phyloP scores from a whole-genome alignment of 2,888 invertebrate genomes.

The Cremastinae sp. region DNA sequence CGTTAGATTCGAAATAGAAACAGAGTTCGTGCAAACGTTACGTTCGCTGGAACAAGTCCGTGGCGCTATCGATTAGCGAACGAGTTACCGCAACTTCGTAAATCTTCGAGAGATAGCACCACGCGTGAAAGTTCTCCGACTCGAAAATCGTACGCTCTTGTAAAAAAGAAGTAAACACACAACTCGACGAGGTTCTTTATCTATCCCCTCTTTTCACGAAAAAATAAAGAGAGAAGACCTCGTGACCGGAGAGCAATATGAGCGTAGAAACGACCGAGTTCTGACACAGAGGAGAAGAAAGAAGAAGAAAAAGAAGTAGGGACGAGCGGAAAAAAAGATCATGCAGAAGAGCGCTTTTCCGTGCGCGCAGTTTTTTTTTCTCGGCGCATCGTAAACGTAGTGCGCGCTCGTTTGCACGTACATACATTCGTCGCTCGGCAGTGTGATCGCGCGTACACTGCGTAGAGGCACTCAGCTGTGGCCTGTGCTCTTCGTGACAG shows the following conservation, averaged over 20 bases:
- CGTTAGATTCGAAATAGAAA: too few species aligned
- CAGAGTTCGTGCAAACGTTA: too few species aligned
- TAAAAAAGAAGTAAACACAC: background rate
- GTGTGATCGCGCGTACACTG: conserved; percentile 30
- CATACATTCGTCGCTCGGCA: conserved; percentile 19
- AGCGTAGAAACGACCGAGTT: conserved; percentile 15
- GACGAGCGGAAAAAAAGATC: conserved; percentile 25
- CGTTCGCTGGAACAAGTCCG: too few species aligned
- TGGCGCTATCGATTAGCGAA: too few species aligned
- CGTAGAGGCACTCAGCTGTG: conserved; percentile 52
- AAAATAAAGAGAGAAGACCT: background rate
- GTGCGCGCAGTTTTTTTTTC: conserved; percentile 28
- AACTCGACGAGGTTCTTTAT: background rate
- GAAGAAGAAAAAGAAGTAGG: background rate
- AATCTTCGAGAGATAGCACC: too few species aligned
- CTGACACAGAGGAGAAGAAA: conserved; percentile 1
- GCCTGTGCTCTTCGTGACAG: conserved; percentile 49
- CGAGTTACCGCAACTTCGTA: too few species aligned
- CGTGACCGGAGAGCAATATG: conserved; percentile 12
- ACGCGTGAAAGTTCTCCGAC: too few species aligned
- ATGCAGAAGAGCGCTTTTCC: conserved; percentile 13
- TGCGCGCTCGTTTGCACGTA: conserved; percentile 7
- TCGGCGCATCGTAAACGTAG: conserved; percentile 22
- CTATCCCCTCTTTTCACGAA: background rate
- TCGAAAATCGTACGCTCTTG: too few species aligned